These are phyloP conservation scores for Caiman crocodilus DNA, from an alignment of 2,797 vertebrate species.

Conservation along the genomic window DNA sequence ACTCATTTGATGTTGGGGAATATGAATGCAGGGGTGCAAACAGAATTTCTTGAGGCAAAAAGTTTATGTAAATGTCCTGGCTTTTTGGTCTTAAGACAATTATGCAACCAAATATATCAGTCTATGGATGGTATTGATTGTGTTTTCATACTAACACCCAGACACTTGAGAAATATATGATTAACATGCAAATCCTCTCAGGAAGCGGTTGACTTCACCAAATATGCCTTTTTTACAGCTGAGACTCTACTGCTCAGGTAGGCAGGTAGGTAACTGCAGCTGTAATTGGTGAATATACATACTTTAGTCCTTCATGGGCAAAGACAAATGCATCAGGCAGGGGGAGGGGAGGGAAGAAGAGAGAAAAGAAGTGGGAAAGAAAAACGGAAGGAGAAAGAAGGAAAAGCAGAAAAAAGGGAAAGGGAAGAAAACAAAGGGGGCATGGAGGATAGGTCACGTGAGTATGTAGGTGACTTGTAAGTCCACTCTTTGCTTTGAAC, in stretches of 20 bases:
- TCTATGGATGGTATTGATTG: neutral
- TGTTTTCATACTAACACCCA: neutral
- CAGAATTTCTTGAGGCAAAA: neutral
- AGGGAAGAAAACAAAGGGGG: no score
- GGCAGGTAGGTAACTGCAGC: neutral
- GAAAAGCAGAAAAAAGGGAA: no score
- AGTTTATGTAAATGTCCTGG: neutral
- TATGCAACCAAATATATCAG: neutral
- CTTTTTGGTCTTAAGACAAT: neutral
- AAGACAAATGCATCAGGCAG: no score
- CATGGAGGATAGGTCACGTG: no score
- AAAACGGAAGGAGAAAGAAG: no score
- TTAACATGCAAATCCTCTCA: neutral
- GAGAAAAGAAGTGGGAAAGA: no score
- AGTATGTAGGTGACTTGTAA: no score
- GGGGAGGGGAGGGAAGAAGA: no score
- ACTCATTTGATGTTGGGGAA: neutral
- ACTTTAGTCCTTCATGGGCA: neutral
- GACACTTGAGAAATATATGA: neutral
- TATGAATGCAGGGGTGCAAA: neutral
- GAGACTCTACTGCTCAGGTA: neutral
- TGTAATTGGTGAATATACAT: neutral
- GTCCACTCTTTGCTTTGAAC: no score
- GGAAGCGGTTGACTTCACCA: neutral
- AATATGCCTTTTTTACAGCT: neutral